These are phyloP conservation scores for Protosalanx chinensis DNA, from an alignment of 2,797 vertebrate species.

Conservation along the genomic window DNA sequence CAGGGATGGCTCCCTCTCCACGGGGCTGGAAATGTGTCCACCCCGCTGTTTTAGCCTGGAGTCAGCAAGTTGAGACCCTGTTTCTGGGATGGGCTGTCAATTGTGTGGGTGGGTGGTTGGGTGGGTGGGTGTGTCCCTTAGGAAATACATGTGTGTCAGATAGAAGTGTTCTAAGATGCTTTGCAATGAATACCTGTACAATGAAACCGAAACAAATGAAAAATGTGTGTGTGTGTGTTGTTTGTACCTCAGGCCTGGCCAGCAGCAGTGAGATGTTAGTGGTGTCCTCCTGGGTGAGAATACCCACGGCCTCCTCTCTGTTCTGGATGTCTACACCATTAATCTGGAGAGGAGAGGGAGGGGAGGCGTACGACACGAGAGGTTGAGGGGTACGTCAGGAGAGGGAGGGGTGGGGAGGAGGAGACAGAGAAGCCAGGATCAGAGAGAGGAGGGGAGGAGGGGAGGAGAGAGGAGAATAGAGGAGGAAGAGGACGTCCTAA, in stretches of 20 bases:
- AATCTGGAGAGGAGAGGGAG: conserved; percentile 64
- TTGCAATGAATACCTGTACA: too few species aligned
- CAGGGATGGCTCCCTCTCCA: conserved; percentile 13
- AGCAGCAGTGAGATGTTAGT: conserved; percentile 82
- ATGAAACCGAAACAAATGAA: too few species aligned
- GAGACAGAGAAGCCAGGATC: too few species aligned
- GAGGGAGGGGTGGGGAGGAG: too few species aligned
- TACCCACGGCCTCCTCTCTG: conserved; percentile 79
- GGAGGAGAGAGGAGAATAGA: not conserved
- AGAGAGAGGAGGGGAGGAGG: too few species aligned
- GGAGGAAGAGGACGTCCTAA: too few species aligned
- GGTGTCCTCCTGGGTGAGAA: conserved; percentile 79
- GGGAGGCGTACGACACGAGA: too few species aligned
- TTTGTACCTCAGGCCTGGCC: conserved; percentile 81
- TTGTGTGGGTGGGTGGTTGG: not conserved
- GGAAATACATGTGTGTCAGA: not conserved
- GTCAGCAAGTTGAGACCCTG: conserved; percentile 46
- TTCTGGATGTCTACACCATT: conserved; percentile 83
- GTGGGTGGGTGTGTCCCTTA: not conserved
- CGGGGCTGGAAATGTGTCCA: not conserved
- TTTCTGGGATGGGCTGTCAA: conserved; percentile 35
- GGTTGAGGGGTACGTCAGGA: too few species aligned
- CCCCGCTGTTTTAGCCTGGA: conserved; percentile 14
- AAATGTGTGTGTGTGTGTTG: conserved; percentile 32
- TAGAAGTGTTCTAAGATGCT: not conserved